Base-by-base conservation (phyloP, 2,113 vertebrate genomes). In the Ceuthmochares aereus region DNA sequence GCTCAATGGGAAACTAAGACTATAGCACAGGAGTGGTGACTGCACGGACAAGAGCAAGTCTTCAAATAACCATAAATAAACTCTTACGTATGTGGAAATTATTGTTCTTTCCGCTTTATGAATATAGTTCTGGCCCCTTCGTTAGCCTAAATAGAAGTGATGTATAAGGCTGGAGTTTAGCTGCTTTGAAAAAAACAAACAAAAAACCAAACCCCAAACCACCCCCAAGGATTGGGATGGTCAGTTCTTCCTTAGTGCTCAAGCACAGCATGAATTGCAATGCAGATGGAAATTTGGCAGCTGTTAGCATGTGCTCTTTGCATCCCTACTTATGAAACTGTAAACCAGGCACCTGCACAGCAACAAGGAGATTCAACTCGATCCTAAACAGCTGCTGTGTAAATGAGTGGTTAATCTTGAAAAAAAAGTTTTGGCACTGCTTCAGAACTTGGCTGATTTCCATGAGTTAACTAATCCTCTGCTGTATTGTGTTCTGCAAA, bases 281-380 rank as follows among this genome's bases (percentile, higher is more conserved):
- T 19, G 26, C 34, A 69, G 52, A 63, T 55, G 77, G 67, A 49
- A 70, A 69, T 15, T 3, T 0, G 0, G 87, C 94, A 93, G 95
- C 85, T 96, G 87, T 68, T 58, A 11, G 26, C 37, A 12, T 0
- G 20, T 82, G 49, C 27, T 64, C 21, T 40, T 58, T 32, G 25
- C 55, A 42, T 36, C 70, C 23, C 32, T 43, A 14, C 74, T 73
- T 45, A 13, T 0, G 85, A 90, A 93, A 95, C 78, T 34, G 20
- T 56, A 96, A 79, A 76, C 90, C 72, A 32, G 45, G 63, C 88
- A 90, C 88, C 79, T 77, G 85, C 68, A 67, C n/a, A 69, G 59
- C 55, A 45, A 63, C 47, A 12, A 27, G 69, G 36, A 37, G 12
- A 37, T n/a, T 32, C 3, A 72, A 30, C 43, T 42, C 34, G 30